Percentiles rank a stretch among this genome's conserved stretches.
These are phyloP conservation scores for Leucophenga maculata DNA, from an alignment of 2,888 invertebrate species.

Conservation along the genomic window DNA sequence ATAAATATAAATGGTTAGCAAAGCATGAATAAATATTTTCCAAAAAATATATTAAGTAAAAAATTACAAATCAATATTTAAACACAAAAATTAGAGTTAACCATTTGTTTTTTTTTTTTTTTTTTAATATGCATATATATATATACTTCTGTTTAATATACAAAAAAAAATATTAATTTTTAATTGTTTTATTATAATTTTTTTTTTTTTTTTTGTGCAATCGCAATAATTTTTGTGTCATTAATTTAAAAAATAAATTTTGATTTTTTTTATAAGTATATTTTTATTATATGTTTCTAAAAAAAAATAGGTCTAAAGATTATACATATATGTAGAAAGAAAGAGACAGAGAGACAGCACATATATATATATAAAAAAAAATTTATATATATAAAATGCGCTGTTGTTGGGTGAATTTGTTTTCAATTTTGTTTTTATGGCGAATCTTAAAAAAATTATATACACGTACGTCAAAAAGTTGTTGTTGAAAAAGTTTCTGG, in stretches of 20 bases:
- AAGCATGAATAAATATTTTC: conserved; percentile 19
- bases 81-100: conserved; percentile 34
- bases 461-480: conserved; percentile 70
- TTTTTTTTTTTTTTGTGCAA: conserved; percentile 52
- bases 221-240: conserved; percentile 51
- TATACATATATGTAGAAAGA: too few relatives aligned
- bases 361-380: too few relatives aligned
- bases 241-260: conserved; percentile 30
- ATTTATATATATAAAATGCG: not conserved
- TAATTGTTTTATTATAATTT: not conserved
- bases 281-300: not conserved
- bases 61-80: conserved; percentile 23
- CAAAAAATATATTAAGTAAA: conserved; percentile 35
- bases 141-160: conserved; percentile 30
- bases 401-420: conserved; percentile 13
- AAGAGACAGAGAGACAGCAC: too few relatives aligned
- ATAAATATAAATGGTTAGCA: conserved; percentile 14
- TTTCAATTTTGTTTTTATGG: conserved; percentile 7
- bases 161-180: too few relatives aligned
- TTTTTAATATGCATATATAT: conserved; percentile 17
- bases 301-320: too few relatives aligned
- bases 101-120: not conserved
- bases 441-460: conserved; percentile 69
- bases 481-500: conserved; percentile 40
- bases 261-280: conserved; percentile 29